Percentiles rank a stretch among this genome's conserved stretches.
Conservation (phyloP, 2,113 vertebrate species). For the Bettongia penicillata region DNA sequence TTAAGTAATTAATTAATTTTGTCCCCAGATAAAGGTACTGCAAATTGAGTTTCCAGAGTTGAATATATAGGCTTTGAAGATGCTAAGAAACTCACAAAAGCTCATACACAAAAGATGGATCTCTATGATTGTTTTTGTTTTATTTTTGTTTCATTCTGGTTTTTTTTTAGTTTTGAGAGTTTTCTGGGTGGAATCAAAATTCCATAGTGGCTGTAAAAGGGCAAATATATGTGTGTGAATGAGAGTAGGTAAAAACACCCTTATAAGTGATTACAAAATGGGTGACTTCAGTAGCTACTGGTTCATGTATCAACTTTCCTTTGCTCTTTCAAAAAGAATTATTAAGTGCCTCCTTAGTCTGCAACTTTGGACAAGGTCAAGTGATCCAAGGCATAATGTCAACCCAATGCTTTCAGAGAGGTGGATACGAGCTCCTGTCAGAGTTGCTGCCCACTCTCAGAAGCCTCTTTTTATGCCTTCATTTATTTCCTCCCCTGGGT, state of each 20-base stretch:
- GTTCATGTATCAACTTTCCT: neutral
- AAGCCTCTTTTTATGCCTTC: slow-evolving; percentile 24
- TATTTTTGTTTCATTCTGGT: no score
- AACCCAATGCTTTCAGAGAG: neutral
- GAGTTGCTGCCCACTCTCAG: neutral
- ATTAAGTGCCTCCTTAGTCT: neutral
- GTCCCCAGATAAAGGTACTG: neutral
- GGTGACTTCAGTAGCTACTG: neutral
- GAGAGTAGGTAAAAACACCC: neutral
- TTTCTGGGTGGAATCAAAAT: neutral
- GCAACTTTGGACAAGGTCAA: neutral
- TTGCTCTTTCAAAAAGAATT: slow-evolving; percentile 18
- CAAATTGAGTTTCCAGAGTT: slow-evolving; percentile 27
- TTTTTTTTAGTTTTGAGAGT: neutral
- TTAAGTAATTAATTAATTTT: neutral
- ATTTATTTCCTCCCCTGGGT: neutral
- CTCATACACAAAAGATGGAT: neutral
- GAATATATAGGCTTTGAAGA: neutral
- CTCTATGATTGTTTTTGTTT: neutral
- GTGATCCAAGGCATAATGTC: neutral
- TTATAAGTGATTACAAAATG: neutral
- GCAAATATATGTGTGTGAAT: neutral
- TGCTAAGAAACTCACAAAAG: neutral
- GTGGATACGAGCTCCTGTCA: neutral
- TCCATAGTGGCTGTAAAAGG: neutral